These are phyloP conservation scores for Sebastes kiyomatsui DNA, from an alignment of 2,797 vertebrate genomes.

Conservation along the genomic window DNA sequence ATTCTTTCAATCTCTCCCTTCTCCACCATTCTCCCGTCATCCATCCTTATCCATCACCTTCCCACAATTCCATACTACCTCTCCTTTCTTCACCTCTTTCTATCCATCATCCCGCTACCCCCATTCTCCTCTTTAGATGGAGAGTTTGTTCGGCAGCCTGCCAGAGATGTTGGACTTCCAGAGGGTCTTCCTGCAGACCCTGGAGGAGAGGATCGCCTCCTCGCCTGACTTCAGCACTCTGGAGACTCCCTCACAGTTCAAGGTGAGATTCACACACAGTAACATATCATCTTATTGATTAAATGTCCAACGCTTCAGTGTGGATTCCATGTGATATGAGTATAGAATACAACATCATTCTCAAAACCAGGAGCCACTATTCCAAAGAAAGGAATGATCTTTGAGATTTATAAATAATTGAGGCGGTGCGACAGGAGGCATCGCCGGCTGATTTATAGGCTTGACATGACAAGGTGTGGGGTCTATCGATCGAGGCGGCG, in stretches of 20 bases:
- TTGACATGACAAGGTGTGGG: conserved; percentile 53
- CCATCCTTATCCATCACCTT: conserved; percentile 22
- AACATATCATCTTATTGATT: conserved; percentile 21
- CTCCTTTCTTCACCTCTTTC: not conserved
- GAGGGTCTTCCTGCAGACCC: conserved; percentile 95
- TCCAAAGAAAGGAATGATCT: not conserved
- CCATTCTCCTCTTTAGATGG: conserved; percentile 84
- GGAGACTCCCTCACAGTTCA: conserved; percentile 94
- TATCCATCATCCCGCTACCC: not conserved
- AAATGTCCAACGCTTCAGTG: conserved; percentile 1
- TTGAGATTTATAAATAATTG: conserved; percentile 61
- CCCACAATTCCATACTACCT: not conserved
- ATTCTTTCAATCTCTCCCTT: conserved; percentile 2
- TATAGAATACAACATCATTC: not conserved
- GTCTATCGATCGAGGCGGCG: conserved; percentile 61
- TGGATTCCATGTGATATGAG: not conserved
- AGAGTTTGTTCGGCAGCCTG: conserved; percentile 95
- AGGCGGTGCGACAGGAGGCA: conserved; percentile 36
- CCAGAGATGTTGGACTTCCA: conserved; percentile 99
- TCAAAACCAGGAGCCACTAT: not conserved
- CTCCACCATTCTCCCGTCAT: conserved; percentile 6
- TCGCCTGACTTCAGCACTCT: conserved; percentile 91
- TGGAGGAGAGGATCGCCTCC: conserved; percentile 93
- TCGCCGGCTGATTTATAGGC: conserved; percentile 54
- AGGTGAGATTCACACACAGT: conserved; percentile 75